Evolutionary conservation across 2,113 vertebrate genomes (phyloP), one percentile per base, ranked within the genome.

Genomic region (Tor tambroides): DNA sequence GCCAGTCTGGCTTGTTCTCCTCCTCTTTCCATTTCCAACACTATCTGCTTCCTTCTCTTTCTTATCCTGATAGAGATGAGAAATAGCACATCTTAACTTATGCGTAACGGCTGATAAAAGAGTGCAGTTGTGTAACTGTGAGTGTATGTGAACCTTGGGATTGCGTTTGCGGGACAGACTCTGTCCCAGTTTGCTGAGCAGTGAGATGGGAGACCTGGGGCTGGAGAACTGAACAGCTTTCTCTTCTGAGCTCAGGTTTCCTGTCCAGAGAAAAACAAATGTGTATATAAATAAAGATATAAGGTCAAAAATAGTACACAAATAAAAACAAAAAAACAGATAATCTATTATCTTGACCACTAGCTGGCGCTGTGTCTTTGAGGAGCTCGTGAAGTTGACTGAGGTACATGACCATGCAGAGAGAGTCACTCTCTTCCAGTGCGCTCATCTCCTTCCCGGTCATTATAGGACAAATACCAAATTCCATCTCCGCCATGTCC

Each of bases 351-450:
- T 85, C 30, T 96, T 96, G 91, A 98, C 96, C 97, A 14, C 91
- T 91, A 80, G 96, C 92, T 43, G 96, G 94, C 3, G 94, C 86
- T 0, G 95, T 93, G 88, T 97, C 97, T 91, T 93, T 96, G 81
- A 99, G 96, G 94, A 98, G 96, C 92, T 99, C 97, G 6, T 98
- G 96, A 93, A 99, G 97, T 94, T 99, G 98, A 1, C 96, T 98
- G 90, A 99, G 96, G 95, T 99, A 99, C 96, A 98, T 96, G 85
- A 99, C 97, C 97, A 99, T 98, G 0, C 97, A 97, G 32, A 99
- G 93, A 74, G 97, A 96, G 92, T 99, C 98, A 0, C 96, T 97
- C 75, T 97, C 97, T 2, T 94, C 95, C 0, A 96, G 96, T 0
- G 93, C 95, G 0, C 94, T 95, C 98, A 99, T 97, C 63, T 99